A percentile compares a stretch with the other conserved stretches of the same genome.
phyloP scores from a whole-genome alignment of 2,113 vertebrate species.

The Puffinus mauretanicus region DNA sequence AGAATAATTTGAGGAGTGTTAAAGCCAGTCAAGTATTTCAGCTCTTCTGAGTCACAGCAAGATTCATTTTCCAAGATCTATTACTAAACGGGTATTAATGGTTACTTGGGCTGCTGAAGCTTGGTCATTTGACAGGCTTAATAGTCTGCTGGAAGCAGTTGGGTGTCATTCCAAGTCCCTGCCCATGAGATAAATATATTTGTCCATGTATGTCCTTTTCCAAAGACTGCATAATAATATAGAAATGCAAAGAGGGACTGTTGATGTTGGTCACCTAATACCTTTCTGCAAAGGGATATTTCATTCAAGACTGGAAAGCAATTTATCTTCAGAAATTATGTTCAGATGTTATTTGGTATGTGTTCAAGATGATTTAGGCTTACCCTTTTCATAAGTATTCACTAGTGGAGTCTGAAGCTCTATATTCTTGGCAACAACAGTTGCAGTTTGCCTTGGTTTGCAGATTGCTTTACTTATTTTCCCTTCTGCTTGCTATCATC shows the following conservation, averaged over 20 bases:
- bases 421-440: not conserved
- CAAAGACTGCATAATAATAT: not conserved
- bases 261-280: not conserved
- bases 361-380: not conserved
- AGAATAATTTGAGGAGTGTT: not conserved
- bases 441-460: not conserved
- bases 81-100: not conserved
- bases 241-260: not conserved
- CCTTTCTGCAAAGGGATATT: not conserved
- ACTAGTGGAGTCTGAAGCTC: not conserved
- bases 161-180: not conserved
- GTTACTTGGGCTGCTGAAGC: not conserved
- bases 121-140: not conserved
- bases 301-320: not conserved
- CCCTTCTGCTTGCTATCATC: conserved; percentile 1
- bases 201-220: not conserved
- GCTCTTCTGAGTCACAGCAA: not conserved
- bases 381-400: not conserved
- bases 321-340: not conserved
- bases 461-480: not conserved
- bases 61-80: not conserved
- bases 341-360: not conserved
- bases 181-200: not conserved
- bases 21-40: not conserved
- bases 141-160: not conserved